Percentiles rank a stretch among this genome's conserved stretches.
Conservation (phyloP, 2,797 vertebrate genomes). For the Carcharodon carcharias region DNA sequence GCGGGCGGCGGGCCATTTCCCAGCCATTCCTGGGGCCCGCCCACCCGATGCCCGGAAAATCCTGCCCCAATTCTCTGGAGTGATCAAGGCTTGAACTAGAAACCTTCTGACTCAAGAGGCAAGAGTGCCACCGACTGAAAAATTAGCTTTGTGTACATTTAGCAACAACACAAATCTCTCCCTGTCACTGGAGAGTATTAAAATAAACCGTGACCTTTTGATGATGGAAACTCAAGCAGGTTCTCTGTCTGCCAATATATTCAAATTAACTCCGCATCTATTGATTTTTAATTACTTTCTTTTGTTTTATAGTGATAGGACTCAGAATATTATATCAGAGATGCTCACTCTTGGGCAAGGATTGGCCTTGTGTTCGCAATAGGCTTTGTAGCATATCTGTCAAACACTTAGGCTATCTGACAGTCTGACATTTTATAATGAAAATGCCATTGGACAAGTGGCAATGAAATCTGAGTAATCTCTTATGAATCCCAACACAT, state of each 20-base stretch:
- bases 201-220: neutral
- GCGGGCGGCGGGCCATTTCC: too few relatives aligned
- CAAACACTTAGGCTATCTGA: conserved; percentile 5
- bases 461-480: conserved; percentile 13
- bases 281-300: conserved; percentile 12
- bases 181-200: neutral
- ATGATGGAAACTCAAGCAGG: neutral
- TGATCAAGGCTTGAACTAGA: neutral
- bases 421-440: conserved; percentile 13
- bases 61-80: too few relatives aligned
- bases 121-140: neutral
- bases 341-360: neutral
- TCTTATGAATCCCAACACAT: neutral
- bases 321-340: neutral
- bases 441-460: conserved; percentile 32
- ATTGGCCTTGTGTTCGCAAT: neutral
- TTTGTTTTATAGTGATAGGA: neutral
- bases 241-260: conserved; percentile 1
- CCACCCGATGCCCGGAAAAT: too few relatives aligned
- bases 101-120: neutral
- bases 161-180: neutral
- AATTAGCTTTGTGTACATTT: neutral
- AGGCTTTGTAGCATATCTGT: neutral
- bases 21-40: too few relatives aligned
- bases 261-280: conserved; percentile 14